Conservation (phyloP, 2,113 vertebrate species). For the Sturnira hondurensis region DNA sequence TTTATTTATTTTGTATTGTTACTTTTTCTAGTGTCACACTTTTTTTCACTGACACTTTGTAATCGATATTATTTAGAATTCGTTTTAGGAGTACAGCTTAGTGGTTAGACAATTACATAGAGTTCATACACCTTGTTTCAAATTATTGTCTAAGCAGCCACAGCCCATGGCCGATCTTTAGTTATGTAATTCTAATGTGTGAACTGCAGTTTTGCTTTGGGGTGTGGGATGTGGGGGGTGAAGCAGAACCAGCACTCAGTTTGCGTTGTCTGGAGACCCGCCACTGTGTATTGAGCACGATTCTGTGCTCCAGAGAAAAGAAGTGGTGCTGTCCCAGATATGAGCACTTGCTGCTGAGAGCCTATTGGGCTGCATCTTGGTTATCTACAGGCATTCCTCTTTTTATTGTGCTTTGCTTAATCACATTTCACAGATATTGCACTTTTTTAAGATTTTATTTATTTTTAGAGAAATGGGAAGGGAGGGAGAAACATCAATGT, state of each 20-base stretch:
- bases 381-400: neutral
- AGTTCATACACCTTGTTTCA: neutral
- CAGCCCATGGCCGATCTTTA: neutral
- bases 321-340: neutral
- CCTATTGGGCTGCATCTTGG: neutral
- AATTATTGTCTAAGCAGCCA: neutral
- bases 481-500: no score
- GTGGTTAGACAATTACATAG: neutral
- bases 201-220: neutral
- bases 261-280: neutral
- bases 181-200: neutral
- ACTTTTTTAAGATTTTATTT: neutral
- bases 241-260: neutral
- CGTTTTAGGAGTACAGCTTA: neutral
- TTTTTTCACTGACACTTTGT: neutral
- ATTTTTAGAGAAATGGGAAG: no score
- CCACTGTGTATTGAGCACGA: rapidly evolving
- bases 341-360: neutral
- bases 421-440: neutral
- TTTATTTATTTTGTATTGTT: neutral
- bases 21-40: neutral
- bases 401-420: neutral
- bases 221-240: no score
- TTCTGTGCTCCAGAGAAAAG: neutral
- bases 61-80: neutral